phyloP scores from a whole-genome alignment of 2,113 vertebrate species.

The Carollia perspicillata region DNA sequence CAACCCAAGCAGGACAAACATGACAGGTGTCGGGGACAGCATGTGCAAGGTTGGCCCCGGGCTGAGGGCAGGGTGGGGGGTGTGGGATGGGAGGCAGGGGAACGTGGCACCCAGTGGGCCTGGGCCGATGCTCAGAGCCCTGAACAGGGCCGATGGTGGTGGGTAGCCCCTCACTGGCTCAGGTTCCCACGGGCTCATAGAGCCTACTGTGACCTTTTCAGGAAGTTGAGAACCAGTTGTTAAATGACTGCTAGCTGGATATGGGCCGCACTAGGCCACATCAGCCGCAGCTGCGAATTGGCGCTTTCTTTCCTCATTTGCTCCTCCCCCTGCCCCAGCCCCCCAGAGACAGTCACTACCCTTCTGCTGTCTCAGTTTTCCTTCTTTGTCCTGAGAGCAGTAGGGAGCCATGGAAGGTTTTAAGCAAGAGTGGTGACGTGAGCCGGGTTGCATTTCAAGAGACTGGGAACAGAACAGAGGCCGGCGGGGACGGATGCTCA shows the following conservation, averaged over 20 bases:
- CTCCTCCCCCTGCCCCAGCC: background rate
- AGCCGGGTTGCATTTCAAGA: background rate
- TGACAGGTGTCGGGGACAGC: background rate
- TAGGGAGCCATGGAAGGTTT: background rate
- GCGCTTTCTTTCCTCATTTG: background rate
- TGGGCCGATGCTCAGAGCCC: background rate
- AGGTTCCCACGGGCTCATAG: background rate
- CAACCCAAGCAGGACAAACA: no score
- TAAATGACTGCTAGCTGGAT: background rate
- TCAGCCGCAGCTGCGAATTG: background rate
- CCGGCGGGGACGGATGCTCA: fast-evolving
- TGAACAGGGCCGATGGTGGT: fast-evolving
- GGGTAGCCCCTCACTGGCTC: background rate
- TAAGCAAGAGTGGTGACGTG: background rate
- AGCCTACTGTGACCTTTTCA: background rate
- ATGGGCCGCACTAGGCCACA: background rate
- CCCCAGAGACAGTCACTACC: background rate
- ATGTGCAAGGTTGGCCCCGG: background rate
- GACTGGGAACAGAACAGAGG: background rate
- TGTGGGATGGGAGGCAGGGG: fast-evolving
- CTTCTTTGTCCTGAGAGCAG: background rate
- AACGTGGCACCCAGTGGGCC: background rate
- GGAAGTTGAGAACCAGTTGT: background rate
- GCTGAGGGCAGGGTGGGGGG: background rate
- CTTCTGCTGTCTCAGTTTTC: background rate